Evolutionary conservation across 2,888 invertebrate genomes (phyloP).

Genomic region (Vanessa cardui): DNA sequence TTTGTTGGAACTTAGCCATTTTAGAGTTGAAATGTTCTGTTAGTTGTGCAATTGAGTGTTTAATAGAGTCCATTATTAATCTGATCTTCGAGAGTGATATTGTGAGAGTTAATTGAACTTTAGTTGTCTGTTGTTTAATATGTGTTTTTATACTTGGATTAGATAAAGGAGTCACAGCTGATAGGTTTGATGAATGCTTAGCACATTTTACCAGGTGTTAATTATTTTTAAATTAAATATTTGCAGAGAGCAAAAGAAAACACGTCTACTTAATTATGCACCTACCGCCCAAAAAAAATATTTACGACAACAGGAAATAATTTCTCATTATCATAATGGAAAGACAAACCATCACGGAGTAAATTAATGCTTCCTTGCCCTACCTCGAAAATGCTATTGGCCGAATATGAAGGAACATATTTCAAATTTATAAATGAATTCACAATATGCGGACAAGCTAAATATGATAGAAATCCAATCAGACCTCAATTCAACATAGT

Average conservation of each 20-base stretch:
- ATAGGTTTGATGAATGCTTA: background rate
- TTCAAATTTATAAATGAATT: constrained; percentile 33
- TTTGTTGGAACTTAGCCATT: constrained; percentile 1
- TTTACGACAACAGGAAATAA: constrained; percentile 32
- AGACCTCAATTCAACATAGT: constrained; percentile 31
- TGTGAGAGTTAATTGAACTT: background rate
- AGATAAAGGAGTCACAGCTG: background rate
- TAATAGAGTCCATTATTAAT: no score
- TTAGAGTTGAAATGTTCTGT: background rate
- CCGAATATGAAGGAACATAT: constrained; percentile 17
- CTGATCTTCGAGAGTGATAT: background rate
- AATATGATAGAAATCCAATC: constrained; percentile 39
- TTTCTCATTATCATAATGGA: constrained; percentile 8
- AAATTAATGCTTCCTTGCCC: background rate
- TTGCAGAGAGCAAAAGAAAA: background rate
- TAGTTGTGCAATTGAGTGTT: background rate
- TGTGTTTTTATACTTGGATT: background rate
- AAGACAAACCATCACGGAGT: constrained; percentile 24
- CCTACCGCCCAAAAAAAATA: constrained; percentile 20
- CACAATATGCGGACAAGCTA: constrained; percentile 33
- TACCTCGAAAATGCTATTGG: background rate
- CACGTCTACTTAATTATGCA: background rate
- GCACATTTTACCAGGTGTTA: background rate
- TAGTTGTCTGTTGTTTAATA: background rate
- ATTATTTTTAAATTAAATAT: background rate